Percentiles rank a stretch among this genome's conserved stretches.
phyloP scores from a whole-genome alignment of 2,888 invertebrate genomes.

The Hipparchia semele region DNA sequence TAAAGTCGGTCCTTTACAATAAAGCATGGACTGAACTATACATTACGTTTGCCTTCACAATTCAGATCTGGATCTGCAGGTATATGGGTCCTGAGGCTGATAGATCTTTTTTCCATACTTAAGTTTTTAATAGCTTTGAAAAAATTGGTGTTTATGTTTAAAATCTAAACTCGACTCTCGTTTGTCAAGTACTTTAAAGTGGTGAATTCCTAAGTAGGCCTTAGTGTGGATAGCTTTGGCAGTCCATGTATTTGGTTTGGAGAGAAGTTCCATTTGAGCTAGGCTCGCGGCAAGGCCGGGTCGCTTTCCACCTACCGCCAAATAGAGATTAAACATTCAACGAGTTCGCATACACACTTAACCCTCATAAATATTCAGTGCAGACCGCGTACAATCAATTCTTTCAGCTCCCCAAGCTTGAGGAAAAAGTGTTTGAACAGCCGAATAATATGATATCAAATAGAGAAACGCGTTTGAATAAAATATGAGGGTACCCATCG shows the following conservation, averaged over 20 bases:
- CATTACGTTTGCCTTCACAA: no score
- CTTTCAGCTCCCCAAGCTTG: slow-evolving; percentile 61
- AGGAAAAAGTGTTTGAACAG: slow-evolving; percentile 75
- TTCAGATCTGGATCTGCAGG: no score
- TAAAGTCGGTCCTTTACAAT: no score
- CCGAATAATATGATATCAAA: slow-evolving; percentile 73
- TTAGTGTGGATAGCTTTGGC: slow-evolving; percentile 21
- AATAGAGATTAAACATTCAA: slow-evolving; percentile 81
- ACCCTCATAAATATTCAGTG: slow-evolving; percentile 80
- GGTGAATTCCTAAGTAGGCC: slow-evolving; percentile 22
- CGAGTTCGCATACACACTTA: slow-evolving; percentile 80
- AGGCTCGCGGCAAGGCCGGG: slow-evolving; percentile 39
- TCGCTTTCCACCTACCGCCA: slow-evolving; percentile 56
- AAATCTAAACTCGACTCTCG: neutral
- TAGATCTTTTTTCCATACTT: no score
- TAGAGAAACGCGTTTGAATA: slow-evolving; percentile 67
- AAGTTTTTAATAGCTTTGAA: no score
- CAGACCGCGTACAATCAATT: slow-evolving; percentile 79
- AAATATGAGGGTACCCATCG: slow-evolving; percentile 54
- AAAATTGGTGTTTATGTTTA: no score
- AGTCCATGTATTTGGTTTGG: slow-evolving; percentile 37
- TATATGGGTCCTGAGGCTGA: no score
- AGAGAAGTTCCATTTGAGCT: slow-evolving; percentile 40
- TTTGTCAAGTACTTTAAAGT: slow-evolving; percentile 4
- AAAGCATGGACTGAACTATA: no score